A percentile compares a stretch with the other conserved stretches of the same genome.
phyloP scores from a whole-genome alignment of 2,797 vertebrate species.

The Myioborus miniatus region DNA sequence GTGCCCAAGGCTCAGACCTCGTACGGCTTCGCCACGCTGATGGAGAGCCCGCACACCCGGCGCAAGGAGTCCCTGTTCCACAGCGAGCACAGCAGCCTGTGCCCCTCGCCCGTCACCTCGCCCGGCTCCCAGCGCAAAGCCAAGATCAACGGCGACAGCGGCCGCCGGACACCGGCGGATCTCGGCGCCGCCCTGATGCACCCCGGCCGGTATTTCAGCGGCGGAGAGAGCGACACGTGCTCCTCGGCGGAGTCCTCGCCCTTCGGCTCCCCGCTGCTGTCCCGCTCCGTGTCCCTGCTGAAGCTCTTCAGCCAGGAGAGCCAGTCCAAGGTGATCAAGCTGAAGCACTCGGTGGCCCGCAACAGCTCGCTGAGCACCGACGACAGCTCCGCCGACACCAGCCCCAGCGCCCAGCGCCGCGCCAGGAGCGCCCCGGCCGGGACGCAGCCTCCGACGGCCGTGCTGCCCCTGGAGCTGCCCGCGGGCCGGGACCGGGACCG shows the following conservation, averaged over 20 bases:
- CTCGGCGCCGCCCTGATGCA: slow-evolving; percentile 86
- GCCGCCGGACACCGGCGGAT: slow-evolving; percentile 82
- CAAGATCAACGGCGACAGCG: slow-evolving; percentile 73
- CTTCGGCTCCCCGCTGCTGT: slow-evolving; percentile 91
- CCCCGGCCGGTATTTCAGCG: slow-evolving; percentile 91
- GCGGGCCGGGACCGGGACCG: slow-evolving; percentile 56
- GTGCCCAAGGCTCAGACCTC: slow-evolving; percentile 95
- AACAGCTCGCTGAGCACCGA: slow-evolving; percentile 95
- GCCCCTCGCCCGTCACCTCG: slow-evolving; percentile 83
- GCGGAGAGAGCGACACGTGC: slow-evolving; percentile 94
- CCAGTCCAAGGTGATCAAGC: slow-evolving; percentile 92
- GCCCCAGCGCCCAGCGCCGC: slow-evolving; percentile 87
- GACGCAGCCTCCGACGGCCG: neutral
- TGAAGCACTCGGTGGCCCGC: slow-evolving; percentile 88
- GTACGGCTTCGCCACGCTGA: slow-evolving; percentile 90
- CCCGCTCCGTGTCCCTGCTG: slow-evolving; percentile 92
- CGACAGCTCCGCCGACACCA: slow-evolving; percentile 92
- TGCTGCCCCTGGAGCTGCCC: slow-evolving; percentile 58
- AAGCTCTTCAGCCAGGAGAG: slow-evolving; percentile 94
- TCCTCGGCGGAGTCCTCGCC: slow-evolving; percentile 96
- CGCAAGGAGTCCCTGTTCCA: slow-evolving; percentile 96
- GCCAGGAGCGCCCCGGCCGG: slow-evolving; percentile 76
- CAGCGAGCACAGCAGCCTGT: slow-evolving; percentile 87
- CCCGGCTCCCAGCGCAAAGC: slow-evolving; percentile 83
- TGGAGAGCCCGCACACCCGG: slow-evolving; percentile 95